Conservation (phyloP, 2,113 vertebrate genomes). For the Neotragus moschatus region DNA sequence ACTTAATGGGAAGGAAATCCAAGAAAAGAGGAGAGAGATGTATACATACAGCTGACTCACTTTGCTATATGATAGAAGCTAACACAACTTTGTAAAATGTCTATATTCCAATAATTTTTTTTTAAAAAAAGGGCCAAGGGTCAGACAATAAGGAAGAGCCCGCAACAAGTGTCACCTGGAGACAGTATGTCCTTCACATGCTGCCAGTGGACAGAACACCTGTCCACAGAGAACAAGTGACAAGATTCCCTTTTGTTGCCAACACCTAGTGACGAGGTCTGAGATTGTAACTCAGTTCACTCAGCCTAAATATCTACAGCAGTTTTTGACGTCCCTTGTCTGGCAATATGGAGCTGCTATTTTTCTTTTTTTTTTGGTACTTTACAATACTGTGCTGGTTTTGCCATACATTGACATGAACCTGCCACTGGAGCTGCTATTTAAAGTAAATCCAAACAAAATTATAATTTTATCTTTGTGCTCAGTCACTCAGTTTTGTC, state of each 20-base stretch:
- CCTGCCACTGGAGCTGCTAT: not conserved
- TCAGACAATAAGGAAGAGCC: not conserved
- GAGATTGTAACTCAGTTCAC: not conserved
- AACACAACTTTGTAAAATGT: not conserved
- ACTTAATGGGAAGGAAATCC: not conserved
- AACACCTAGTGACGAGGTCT: not conserved
- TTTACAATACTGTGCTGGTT: too few species aligned
- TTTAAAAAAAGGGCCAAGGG: not conserved
- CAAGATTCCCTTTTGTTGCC: not conserved
- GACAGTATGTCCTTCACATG: not conserved
- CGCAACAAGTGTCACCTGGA: not conserved
- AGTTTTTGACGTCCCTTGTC: not conserved
- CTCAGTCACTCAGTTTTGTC: not conserved
- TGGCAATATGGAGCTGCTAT: not conserved
- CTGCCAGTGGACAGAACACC: not conserved
- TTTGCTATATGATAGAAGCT: not conserved
- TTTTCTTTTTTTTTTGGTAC: too few species aligned
- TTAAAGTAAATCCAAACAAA: conserved; percentile 8
- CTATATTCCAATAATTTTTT: not conserved
- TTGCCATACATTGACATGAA: too few species aligned
- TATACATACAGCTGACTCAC: not conserved
- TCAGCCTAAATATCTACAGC: not conserved
- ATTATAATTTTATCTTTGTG: conserved; percentile 2
- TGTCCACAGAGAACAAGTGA: rapidly evolving
- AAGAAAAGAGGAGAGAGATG: not conserved